Conservation (phyloP, 2,888 invertebrate genomes). For the Octonoba sinensis region DNA sequence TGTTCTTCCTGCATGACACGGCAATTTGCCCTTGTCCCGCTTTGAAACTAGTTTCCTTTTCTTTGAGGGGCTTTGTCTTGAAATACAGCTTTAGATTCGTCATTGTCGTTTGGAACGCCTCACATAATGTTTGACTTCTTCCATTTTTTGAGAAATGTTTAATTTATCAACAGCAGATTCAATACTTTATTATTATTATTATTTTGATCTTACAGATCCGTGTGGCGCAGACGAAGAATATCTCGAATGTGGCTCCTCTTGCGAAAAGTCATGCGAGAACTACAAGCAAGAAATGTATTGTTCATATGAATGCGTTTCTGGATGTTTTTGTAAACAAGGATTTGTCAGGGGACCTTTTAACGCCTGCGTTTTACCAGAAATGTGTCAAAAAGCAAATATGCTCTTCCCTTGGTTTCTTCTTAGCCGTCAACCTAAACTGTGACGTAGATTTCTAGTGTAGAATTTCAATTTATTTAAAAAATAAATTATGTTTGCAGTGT, state of each 20-base stretch:
- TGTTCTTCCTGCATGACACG: too few species aligned
- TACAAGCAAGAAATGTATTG: conserved; percentile 1
- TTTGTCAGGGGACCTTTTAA: conserved; percentile 26
- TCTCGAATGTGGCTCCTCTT: conserved; percentile 15
- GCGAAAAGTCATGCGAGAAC: conserved; percentile 26
- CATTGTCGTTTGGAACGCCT: too few species aligned
- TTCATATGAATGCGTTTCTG: conserved; percentile 23
- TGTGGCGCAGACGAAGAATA: conserved; percentile 33
- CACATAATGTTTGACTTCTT: too few species aligned
- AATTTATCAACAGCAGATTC: not conserved
- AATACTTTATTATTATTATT: not conserved
- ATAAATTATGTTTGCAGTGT: too few species aligned
- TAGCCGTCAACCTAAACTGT: not conserved
- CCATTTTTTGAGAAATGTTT: too few species aligned
- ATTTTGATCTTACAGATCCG: not conserved
- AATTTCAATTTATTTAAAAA: too few species aligned
- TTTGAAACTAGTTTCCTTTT: too few species aligned
- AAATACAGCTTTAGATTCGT: too few species aligned
- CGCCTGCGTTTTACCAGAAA: conserved; percentile 21
- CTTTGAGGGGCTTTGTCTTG: too few species aligned
- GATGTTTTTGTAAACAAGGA: conserved; percentile 43
- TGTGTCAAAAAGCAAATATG: conserved; percentile 13
- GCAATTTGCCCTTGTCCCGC: too few species aligned
- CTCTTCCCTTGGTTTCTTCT: conserved; percentile 37
- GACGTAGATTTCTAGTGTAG: too few species aligned